Percentiles rank a stretch among this genome's conserved stretches.
Evolutionary conservation across 2,888 invertebrate species (phyloP).

Genomic region (Yponomeuta plumbellus): DNA sequence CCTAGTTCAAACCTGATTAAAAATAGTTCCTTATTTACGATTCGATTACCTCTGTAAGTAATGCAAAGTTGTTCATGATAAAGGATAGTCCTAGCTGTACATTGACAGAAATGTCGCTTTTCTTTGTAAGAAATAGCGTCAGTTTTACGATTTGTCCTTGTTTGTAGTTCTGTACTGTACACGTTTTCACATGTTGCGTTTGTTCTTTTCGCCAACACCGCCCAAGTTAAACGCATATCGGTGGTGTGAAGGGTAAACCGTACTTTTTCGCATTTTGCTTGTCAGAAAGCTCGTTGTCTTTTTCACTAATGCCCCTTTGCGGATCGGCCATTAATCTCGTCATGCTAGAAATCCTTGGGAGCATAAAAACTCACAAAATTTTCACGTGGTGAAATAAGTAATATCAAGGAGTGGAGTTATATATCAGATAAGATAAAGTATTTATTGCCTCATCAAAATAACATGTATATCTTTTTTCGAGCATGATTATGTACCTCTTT

Average conservation of each 20-base stretch:
- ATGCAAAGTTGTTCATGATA: background rate
- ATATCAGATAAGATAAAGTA: too few relatives aligned
- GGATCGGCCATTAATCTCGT: too few relatives aligned
- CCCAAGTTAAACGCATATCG: background rate
- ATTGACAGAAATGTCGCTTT: background rate
- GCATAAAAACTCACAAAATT: too few relatives aligned
- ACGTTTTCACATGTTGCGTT: too few relatives aligned
- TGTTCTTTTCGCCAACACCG: background rate
- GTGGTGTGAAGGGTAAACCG: background rate
- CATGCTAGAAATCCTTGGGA: too few relatives aligned
- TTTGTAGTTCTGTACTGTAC: background rate
- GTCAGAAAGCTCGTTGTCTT: too few relatives aligned
- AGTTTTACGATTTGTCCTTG: background rate
- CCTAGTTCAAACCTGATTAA: background rate
- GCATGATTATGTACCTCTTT: too few relatives aligned
- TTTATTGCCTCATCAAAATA: too few relatives aligned
- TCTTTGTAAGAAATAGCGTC: background rate
- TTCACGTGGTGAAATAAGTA: too few relatives aligned
- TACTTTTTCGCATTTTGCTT: background rate
- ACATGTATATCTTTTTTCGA: too few relatives aligned
- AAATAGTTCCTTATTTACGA: background rate
- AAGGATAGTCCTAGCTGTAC: background rate
- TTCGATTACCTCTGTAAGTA: background rate
- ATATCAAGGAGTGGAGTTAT: too few relatives aligned
- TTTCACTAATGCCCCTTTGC: too few relatives aligned